phyloP scores from a whole-genome alignment of 2,888 invertebrate species.

The Quadriops clusia region DNA sequence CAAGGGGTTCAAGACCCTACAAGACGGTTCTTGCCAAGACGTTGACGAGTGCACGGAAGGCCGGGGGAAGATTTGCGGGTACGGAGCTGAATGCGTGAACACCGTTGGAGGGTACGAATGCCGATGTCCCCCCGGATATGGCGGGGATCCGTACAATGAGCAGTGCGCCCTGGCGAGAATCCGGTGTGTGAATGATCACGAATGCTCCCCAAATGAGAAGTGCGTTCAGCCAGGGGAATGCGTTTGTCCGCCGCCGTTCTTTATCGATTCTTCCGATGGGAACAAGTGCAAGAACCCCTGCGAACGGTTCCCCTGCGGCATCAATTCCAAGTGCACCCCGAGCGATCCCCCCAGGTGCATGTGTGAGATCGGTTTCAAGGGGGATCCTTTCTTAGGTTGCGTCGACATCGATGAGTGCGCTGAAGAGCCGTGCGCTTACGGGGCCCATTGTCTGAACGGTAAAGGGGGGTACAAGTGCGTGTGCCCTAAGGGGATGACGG shows the following conservation, averaged over 20 bases:
- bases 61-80: slow-evolving; percentile 67
- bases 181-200: slow-evolving; percentile 68
- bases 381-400: slow-evolving; percentile 75
- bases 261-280: slow-evolving; percentile 67
- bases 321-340: slow-evolving; percentile 81
- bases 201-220: slow-evolving; percentile 77
- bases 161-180: slow-evolving; percentile 74
- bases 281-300: slow-evolving; percentile 88
- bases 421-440: slow-evolving; percentile 72
- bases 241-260: slow-evolving; percentile 83
- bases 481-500: slow-evolving; percentile 70
- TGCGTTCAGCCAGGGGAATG: slow-evolving; percentile 88
- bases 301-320: slow-evolving; percentile 79
- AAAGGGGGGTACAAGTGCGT: slow-evolving; percentile 78
- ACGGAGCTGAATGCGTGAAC: slow-evolving; percentile 79
- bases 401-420: slow-evolving; percentile 78
- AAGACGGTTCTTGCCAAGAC: slow-evolving; percentile 74
- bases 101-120: slow-evolving; percentile 67
- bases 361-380: slow-evolving; percentile 78
- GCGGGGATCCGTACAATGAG: slow-evolving; percentile 71
- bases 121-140: slow-evolving; percentile 68
- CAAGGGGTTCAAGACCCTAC: slow-evolving; percentile 61
- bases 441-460: slow-evolving; percentile 79
- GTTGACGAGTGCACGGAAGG: slow-evolving; percentile 73
- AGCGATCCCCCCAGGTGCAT: slow-evolving; percentile 81